These are phyloP conservation scores for Nymphicus hollandicus DNA, from an alignment of 2,113 vertebrate genomes.

Conservation along the genomic window DNA sequence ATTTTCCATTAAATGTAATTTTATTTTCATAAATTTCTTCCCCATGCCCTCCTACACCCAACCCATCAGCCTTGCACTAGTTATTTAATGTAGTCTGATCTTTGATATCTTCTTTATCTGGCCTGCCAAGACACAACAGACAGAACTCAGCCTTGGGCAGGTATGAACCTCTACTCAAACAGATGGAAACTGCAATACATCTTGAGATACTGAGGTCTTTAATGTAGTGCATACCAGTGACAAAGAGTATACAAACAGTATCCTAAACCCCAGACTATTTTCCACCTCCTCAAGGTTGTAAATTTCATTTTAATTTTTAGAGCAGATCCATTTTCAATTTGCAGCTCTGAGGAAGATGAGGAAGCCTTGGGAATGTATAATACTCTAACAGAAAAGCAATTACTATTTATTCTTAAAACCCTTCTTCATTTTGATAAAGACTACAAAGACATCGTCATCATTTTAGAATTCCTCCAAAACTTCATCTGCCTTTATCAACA, in stretches of 20 bases:
- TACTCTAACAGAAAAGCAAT: conserved; percentile 4
- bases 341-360: neutral
- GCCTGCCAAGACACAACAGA: neutral
- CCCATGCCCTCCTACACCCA: rapidly evolving
- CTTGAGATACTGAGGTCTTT: neutral
- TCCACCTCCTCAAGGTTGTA: neutral
- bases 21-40: neutral
- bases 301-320: neutral
- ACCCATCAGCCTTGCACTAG: neutral
- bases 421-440: neutral
- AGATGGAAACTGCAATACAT: neutral
- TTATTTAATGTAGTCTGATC: neutral
- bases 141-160: neutral
- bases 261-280: neutral
- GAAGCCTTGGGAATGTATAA: neutral
- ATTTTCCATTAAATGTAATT: neutral
- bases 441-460: neutral
- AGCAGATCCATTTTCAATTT: conserved; percentile 31
- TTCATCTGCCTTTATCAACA: neutral
- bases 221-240: neutral
- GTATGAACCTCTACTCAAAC: neutral
- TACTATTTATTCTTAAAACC: neutral
- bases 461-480: neutral
- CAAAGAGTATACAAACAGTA: neutral
- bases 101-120: neutral